These are phyloP conservation scores for Troglohyphantes excavatus DNA, from an alignment of 2,888 invertebrate species.

Conservation along the genomic window DNA sequence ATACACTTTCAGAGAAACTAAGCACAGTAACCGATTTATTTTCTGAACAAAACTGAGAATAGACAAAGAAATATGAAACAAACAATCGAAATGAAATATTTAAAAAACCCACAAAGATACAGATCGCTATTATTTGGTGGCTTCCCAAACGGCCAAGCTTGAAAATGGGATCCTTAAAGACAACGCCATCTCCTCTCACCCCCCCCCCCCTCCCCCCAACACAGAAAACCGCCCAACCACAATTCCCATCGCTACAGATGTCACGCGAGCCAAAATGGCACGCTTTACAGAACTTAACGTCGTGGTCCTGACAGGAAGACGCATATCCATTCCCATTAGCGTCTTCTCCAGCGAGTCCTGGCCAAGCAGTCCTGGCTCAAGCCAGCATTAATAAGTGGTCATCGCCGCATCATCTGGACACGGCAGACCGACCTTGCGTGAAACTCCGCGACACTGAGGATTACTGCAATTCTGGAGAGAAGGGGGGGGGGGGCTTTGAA, in stretches of 20 bases:
- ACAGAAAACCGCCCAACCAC: conserved; percentile 26
- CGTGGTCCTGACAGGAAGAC: not conserved
- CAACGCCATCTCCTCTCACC: not conserved
- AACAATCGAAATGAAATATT: too few relatives aligned
- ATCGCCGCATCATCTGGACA: conserved; percentile 4
- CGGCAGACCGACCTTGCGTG: conserved; percentile 13
- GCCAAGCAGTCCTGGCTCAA: not conserved
- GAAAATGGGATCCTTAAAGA: not conserved
- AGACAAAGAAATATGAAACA: not conserved
- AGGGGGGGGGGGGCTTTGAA: not conserved
- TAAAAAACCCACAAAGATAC: too few relatives aligned
- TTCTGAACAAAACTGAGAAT: too few relatives aligned
- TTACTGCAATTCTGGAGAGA: not conserved
- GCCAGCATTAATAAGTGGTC: conserved; percentile 61
- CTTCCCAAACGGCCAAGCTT: not conserved
- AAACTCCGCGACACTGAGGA: not conserved
- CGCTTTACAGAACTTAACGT: conserved; percentile 48
- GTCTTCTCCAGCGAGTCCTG: not conserved
- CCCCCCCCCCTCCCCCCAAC: not conserved
- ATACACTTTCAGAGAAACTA: too few relatives aligned
- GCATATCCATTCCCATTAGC: conserved; percentile 24
- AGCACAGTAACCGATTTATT: too few relatives aligned
- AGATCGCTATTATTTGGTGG: too few relatives aligned
- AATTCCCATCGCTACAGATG: conserved; percentile 17
- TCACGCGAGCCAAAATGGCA: conserved; percentile 33